phyloP scores from a whole-genome alignment of 1,140 invertebrate species.

The Procambarus virginalis region DNA sequence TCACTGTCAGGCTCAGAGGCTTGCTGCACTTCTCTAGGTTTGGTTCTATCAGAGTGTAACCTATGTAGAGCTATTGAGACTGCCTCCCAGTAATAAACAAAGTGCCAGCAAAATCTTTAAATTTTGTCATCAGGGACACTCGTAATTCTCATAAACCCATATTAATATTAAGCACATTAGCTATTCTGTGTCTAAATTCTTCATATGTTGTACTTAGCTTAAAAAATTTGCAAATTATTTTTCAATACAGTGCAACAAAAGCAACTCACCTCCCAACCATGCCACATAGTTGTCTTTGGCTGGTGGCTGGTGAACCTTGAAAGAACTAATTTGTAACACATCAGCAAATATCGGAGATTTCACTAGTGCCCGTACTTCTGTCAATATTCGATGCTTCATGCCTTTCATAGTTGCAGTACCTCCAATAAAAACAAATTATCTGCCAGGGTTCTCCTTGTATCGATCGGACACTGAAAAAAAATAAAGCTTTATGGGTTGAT shows the following conservation, averaged over 20 bases:
- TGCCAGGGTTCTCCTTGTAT: slow-evolving; percentile 82
- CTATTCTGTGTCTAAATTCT: no score
- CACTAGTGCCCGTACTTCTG: slow-evolving; percentile 82
- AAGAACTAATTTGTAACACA: slow-evolving; percentile 80
- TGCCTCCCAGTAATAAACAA: no score
- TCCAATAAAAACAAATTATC: slow-evolving; percentile 90
- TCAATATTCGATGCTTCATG: slow-evolving; percentile 83
- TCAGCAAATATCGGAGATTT: slow-evolving; percentile 80
- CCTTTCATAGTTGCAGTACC: slow-evolving; percentile 88
- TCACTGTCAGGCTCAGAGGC: no score
- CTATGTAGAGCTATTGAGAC: no score
- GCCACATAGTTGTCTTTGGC: slow-evolving; percentile 88
- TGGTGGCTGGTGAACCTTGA: slow-evolving; percentile 86
- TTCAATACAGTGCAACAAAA: background rate
- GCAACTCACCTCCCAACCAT: slow-evolving; percentile 85
- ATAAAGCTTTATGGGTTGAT: background rate
- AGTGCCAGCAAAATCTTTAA: no score
- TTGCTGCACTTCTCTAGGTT: no score
- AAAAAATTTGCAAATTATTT: no score
- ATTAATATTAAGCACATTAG: no score
- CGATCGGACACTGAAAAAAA: slow-evolving; percentile 82
- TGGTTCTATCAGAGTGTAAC: no score
- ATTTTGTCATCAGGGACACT: no score
- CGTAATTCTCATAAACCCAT: no score
- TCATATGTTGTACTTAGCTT: no score